Evolutionary conservation across 2,113 vertebrate species (phyloP), one percentile per base, ranked within the genome.

Genomic region (Bungarus multicinctus): DNA sequence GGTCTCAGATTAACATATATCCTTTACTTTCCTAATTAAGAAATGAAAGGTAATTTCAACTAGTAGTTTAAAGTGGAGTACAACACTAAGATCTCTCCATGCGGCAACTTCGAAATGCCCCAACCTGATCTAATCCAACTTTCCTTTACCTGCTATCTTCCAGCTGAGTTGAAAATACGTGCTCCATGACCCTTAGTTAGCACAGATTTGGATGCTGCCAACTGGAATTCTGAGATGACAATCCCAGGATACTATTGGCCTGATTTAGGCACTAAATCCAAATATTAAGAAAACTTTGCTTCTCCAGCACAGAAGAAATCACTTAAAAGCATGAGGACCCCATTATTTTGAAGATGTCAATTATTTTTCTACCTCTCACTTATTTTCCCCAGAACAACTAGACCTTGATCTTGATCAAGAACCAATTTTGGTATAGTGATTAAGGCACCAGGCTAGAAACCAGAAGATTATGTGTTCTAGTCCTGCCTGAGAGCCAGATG

Each of bases 21-120:
- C 25, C 0, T 94, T 95, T 52, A 81, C 85, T 88, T 95, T 92
- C 69, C 87, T n/a, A 93, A 94, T 60, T n/a, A 52, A 9, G 53
- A 85, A 57, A 57, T 20, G 5, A 89, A 55, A 45, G 54, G 1
- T 34, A 11, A 43, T 39, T 54, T 89, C 53, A 55, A 89, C 8
- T 12, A 27, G 22, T 30, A 25, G 53, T 53, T 22, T 86, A 54
- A 8, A 22, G 14, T 8, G 54, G 3, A 6, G 9, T 55, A 11
- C 14, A 18, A 7, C 18, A 5, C 54, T 34, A 12, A 60, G 10
- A 64, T 81, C 7, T 55, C 27, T 23, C 47, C 4, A 81, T 8
- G 23, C 11, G 16, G 74, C 50, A 55, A 23, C 23, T 54, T 27
- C 22, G 11, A 30, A 81, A 43, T 81, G 18, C 23, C 45, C 4